These are phyloP conservation scores for Deroplatys truncata DNA, from an alignment of 2,888 invertebrate species.

Conservation along the genomic window DNA sequence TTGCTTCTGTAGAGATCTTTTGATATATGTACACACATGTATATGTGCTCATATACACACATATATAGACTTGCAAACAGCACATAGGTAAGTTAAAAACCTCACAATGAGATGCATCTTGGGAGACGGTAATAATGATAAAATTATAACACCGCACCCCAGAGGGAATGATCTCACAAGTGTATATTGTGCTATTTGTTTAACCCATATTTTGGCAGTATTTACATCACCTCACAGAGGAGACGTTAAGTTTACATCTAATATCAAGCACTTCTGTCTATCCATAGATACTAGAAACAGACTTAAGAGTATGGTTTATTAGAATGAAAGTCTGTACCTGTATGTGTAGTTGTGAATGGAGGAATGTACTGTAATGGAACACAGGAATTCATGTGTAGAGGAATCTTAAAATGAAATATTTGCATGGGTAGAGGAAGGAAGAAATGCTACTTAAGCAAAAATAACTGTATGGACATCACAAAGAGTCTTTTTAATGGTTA, in stretches of 20 bases:
- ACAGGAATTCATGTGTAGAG: neutral
- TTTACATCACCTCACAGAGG: neutral
- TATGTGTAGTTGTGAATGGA: neutral
- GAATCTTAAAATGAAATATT: neutral
- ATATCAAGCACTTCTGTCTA: neutral
- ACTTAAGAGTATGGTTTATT: neutral
- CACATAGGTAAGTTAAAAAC: neutral
- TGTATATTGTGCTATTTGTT: neutral
- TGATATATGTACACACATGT: neutral
- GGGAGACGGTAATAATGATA: neutral
- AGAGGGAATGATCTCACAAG: neutral
- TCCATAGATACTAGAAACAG: neutral
- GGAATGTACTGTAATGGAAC: neutral
- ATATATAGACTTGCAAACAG: neutral
- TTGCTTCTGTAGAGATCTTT: neutral
- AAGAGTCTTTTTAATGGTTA: neutral
- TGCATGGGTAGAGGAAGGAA: neutral
- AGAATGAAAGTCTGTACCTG: neutral
- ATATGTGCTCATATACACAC: neutral
- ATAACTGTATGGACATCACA: neutral
- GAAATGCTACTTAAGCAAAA: neutral
- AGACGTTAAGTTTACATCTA: no score
- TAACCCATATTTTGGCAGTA: neutral
- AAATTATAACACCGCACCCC: neutral
- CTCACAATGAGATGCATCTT: neutral